Base-by-base conservation (phyloP, 2,113 vertebrate genomes). In the Anolis sagrei region DNA sequence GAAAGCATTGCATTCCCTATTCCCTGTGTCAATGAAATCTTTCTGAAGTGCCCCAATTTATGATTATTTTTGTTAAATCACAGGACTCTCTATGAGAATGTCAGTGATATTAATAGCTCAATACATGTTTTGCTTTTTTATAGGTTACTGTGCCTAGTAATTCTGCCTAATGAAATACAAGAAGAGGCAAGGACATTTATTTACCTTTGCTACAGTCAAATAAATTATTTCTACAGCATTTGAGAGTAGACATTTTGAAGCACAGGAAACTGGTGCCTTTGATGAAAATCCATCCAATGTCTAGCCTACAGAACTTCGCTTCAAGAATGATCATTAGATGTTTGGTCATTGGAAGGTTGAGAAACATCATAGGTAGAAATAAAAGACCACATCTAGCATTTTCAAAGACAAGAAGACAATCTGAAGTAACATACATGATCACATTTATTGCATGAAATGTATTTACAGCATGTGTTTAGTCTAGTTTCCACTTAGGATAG, bases 161-260 rank as follows among this genome's bases (percentile, higher is more conserved):
- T 93, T 93, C 93, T 90, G 86, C 81, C 82, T 93, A 94, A 92
- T 92, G 86, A 94, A 94, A 91, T 92, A 92, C 76, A 85, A 89
- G 75, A 58, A 90, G 85, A 82, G 91, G 86, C 90, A 16, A 90
- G 91, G 95, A 83, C 92, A 90, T 89, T 88, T 93, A 86, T 94
- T 95, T 93, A 91, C 92, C 91, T 92, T 92, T 92, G 83, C 89
- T 88, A 7, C 16, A 76, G 84, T 87, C 90, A 83, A 89, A 91
- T 90, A 95, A 93, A 92, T 95, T 94, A 92, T 91, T 93, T 90
- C 87, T 89, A 94, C 87, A 84, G 91, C 58, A 0, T 93, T 91
- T 89, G 89, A 87, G 91, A 91, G 84, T 91, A 82, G 76, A 81
- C 83, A 88, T 86, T 89, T 85, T 87, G 69, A 88, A 92, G 87